Percentiles rank a stretch among this genome's conserved stretches.
Conservation (phyloP, 2,113 vertebrate species). For the Periophthalmodon schlosseri region DNA sequence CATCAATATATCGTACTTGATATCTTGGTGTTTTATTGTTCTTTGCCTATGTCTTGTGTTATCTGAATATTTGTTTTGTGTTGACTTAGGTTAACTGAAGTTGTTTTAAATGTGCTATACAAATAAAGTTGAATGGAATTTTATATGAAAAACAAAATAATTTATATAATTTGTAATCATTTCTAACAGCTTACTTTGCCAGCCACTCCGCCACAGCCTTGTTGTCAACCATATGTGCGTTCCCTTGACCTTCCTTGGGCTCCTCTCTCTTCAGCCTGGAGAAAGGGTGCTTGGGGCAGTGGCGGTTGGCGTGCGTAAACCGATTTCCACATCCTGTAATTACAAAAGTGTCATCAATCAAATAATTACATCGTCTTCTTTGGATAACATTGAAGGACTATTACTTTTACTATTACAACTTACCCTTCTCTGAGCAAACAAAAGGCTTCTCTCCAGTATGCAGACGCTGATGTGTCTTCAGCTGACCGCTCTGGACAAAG, state of each 20-base stretch:
- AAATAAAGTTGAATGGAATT: no score
- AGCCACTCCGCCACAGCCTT: constrained; percentile 97
- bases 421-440: constrained; percentile 96
- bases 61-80: no score
- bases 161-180: neutral
- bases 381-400: neutral
- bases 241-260: constrained; percentile 79
- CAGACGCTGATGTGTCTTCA: constrained; percentile 97
- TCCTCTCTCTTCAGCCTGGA: constrained; percentile 94
- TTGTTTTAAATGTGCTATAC: no score
- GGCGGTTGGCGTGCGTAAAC: constrained; percentile 96
- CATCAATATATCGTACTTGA: no score
- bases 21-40: no score
- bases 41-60: no score
- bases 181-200: constrained; percentile 82
- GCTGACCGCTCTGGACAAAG: constrained; percentile 97
- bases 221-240: constrained; percentile 88
- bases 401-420: neutral
- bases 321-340: constrained; percentile 89
- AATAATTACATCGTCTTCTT: neutral
- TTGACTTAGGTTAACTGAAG: no score
- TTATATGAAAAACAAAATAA: no score
- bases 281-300: constrained; percentile 95
- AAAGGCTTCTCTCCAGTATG: constrained; percentile 99
- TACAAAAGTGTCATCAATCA: neutral